These are phyloP conservation scores for Coenonympha arcania DNA, from an alignment of 2,888 invertebrate genomes.

Conservation along the genomic window DNA sequence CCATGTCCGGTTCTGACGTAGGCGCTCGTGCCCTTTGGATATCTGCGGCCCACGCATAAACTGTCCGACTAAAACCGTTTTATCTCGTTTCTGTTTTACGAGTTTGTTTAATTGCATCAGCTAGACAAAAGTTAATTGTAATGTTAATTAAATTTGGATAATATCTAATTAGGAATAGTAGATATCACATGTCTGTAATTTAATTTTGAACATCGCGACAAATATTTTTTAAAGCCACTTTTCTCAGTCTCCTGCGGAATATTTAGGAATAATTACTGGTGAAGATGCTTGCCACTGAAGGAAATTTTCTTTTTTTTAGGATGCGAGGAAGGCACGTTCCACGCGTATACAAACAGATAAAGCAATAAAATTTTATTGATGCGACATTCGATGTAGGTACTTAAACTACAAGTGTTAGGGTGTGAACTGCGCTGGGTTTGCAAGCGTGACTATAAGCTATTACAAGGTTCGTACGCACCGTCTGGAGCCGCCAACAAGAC, in stretches of 20 bases:
- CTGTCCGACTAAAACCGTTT: constrained; percentile 21
- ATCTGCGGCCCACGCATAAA: constrained; percentile 46
- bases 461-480: constrained; percentile 45
- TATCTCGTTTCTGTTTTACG: too few species aligned
- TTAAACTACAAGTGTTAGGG: constrained; percentile 18
- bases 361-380: constrained; percentile 36
- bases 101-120: too few species aligned
- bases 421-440: constrained; percentile 33
- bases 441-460: neutral
- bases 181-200: neutral
- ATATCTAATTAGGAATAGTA: neutral
- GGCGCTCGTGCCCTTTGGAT: constrained; percentile 56
- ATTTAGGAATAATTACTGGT: too few species aligned
- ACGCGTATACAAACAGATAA: constrained; percentile 47
- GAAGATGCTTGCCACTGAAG: too few species aligned
- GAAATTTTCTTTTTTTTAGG: neutral
- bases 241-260: too few species aligned
- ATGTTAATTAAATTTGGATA: neutral
- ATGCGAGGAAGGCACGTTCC: neutral
- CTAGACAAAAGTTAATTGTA: neutral
- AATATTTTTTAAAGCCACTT: neutral
- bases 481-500: constrained; percentile 53
- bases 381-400: constrained; percentile 19
- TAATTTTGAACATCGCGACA: neutral
- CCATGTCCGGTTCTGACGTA: constrained; percentile 47